phyloP scores from a whole-genome alignment of 1,140 invertebrate species.

The Stratiolaelaps scimitus region DNA sequence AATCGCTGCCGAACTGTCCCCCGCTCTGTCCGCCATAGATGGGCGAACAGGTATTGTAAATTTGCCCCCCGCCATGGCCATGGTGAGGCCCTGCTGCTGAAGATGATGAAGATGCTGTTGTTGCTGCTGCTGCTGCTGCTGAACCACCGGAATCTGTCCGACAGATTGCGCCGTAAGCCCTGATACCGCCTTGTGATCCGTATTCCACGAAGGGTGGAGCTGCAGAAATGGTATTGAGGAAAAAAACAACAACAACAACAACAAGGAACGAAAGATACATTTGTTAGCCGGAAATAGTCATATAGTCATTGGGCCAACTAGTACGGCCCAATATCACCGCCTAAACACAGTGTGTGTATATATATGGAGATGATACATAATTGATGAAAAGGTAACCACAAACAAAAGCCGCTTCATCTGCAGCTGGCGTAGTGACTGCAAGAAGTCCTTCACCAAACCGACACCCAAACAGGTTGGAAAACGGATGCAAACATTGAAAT shows the following conservation, averaged over 20 bases:
- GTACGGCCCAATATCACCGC: neutral
- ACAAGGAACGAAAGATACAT: too few species aligned
- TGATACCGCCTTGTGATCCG: slow-evolving; percentile 26
- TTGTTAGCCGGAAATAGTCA: too few species aligned
- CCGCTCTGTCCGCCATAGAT: slow-evolving; percentile 26
- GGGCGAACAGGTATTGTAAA: slow-evolving; percentile 29
- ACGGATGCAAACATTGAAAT: slow-evolving; percentile 28
- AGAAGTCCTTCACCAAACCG: slow-evolving; percentile 25
- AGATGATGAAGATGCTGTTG: neutral
- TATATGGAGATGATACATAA: neutral
- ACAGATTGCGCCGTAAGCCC: slow-evolving; percentile 23
- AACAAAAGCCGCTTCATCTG: neutral
- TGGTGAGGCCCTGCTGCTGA: too few species aligned
- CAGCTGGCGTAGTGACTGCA: neutral
- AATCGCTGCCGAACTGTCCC: slow-evolving; percentile 10
- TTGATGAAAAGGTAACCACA: neutral
- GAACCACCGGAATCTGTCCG: slow-evolving; percentile 11
- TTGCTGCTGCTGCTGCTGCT: slow-evolving; percentile 24
- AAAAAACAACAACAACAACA: too few species aligned
- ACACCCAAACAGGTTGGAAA: slow-evolving; percentile 20
- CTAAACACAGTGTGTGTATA: neutral
- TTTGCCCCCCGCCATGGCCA: slow-evolving; percentile 13
- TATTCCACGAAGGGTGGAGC: slow-evolving; percentile 28
- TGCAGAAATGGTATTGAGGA: neutral
- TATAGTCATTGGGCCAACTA: too few species aligned